Evolutionary conservation across 2,113 vertebrate genomes (phyloP).

Genomic region (Anguilla japonica): DNA sequence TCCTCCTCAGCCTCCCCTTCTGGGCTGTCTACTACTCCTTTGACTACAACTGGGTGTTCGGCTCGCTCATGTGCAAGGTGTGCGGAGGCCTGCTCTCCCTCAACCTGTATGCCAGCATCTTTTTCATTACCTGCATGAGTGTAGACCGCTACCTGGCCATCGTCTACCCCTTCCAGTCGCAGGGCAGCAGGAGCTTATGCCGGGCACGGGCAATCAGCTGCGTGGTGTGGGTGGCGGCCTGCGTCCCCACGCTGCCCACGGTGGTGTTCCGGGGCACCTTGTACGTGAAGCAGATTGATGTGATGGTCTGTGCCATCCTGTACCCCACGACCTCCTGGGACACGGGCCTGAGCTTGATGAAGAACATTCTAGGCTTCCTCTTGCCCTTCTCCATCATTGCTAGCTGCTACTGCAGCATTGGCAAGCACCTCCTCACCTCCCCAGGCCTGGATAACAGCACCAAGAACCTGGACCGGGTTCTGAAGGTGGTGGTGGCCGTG

Average conservation of each 20-base stretch:
- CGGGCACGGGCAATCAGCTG: conserved; percentile 70
- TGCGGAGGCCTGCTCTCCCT: conserved; percentile 79
- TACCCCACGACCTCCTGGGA: conserved; percentile 76
- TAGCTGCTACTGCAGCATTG: conserved; percentile 81
- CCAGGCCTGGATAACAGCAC: conserved; percentile 67
- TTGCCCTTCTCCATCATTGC: conserved; percentile 82
- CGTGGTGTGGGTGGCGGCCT: conserved; percentile 81
- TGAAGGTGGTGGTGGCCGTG: conserved; percentile 85
- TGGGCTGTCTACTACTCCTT: conserved; percentile 87
- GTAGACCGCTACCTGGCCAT: conserved; percentile 87
- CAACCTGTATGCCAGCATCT: conserved; percentile 92
- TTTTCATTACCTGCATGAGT: conserved; percentile 92
- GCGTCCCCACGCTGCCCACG: conserved; percentile 76
- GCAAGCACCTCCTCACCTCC: conserved; percentile 73
- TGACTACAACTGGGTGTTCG: conserved; percentile 86
- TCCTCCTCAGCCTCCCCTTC: conserved; percentile 82
- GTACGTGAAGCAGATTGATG: conserved; percentile 54
- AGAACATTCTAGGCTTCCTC: conserved; percentile 82
- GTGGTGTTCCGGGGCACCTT: conserved; percentile 75
- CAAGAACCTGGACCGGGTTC: conserved; percentile 77
- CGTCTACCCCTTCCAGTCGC: conserved; percentile 81
- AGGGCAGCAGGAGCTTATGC: conserved; percentile 69
- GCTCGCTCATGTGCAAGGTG: conserved; percentile 82
- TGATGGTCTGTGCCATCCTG: conserved; percentile 76
- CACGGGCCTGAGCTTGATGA: conserved; percentile 74